Evolutionary conservation across 2,113 vertebrate species (phyloP).

Genomic region (Prunella fulvescens): DNA sequence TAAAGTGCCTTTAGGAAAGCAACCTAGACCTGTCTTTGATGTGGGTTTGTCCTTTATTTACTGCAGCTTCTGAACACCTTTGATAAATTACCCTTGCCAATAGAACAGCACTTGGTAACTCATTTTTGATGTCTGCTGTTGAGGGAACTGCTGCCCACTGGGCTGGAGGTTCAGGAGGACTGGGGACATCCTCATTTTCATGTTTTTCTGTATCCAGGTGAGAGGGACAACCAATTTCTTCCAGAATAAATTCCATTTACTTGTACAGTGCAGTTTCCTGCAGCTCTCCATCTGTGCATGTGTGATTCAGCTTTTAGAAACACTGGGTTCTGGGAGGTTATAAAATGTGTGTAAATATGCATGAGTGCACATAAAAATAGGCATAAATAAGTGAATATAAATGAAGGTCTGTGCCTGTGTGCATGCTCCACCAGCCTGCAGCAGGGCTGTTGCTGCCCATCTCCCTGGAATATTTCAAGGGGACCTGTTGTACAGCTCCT

Average conservation of each 20-base stretch:
- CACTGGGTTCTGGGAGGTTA: neutral
- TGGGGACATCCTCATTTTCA: neutral
- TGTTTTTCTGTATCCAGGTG: neutral
- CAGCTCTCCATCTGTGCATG: neutral
- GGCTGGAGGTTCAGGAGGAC: neutral
- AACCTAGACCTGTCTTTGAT: constrained; percentile 70
- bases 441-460: neutral
- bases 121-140: neutral
- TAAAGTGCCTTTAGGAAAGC: constrained; percentile 63
- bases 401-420: neutral
- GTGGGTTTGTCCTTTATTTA: constrained; percentile 62
- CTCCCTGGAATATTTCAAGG: neutral
- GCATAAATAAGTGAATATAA: neutral
- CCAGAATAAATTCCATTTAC: neutral
- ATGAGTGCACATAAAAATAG: neutral
- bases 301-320: neutral
- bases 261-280: neutral
- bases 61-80: constrained; percentile 37
- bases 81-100: constrained; percentile 14
- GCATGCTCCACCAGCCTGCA: neutral
- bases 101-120: neutral
- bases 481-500: neutral
- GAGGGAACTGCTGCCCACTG: neutral
- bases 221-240: neutral
- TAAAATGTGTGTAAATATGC: neutral